A percentile compares a stretch with the other conserved stretches of the same genome.
Conservation (phyloP, 2,888 invertebrate genomes). For the Odontothrips loti region DNA sequence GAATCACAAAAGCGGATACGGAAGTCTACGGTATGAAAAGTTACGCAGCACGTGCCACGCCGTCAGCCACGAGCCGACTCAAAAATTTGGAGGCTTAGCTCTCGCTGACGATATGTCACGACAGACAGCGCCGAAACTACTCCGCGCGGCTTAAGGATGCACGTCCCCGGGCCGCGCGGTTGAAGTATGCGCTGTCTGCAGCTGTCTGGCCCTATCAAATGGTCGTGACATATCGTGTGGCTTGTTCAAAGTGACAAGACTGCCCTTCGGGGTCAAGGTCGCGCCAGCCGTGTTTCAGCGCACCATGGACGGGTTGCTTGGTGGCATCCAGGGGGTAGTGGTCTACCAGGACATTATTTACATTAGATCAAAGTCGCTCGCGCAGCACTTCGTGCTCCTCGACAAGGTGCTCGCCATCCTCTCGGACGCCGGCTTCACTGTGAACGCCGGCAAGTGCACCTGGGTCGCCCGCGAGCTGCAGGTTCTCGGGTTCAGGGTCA, state of each 20-base stretch:
- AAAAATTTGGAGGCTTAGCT: too few relatives aligned
- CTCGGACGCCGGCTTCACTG: background rate
- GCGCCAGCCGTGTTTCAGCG: background rate
- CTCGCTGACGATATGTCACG: too few relatives aligned
- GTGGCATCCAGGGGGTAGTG: background rate
- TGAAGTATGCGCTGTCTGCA: too few relatives aligned
- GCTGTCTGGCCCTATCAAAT: too few relatives aligned
- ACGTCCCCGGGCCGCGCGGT: too few relatives aligned
- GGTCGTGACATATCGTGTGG: too few relatives aligned
- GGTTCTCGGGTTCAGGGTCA: background rate
- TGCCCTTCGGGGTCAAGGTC: background rate
- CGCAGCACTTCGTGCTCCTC: background rate
- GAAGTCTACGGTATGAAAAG: too few relatives aligned
- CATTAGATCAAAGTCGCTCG: background rate
- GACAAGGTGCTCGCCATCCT: background rate
- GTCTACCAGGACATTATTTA: background rate
- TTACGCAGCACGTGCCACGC: too few relatives aligned
- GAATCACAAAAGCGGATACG: too few relatives aligned
- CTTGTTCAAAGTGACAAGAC: background rate
- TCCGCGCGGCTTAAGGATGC: too few relatives aligned
- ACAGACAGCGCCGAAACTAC: too few relatives aligned
- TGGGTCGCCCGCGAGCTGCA: background rate
- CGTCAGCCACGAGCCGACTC: too few relatives aligned
- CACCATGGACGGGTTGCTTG: background rate
- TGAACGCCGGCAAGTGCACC: background rate